Conservation (phyloP, 2,797 vertebrate species). For the Lagocephalus sceleratus region DNA sequence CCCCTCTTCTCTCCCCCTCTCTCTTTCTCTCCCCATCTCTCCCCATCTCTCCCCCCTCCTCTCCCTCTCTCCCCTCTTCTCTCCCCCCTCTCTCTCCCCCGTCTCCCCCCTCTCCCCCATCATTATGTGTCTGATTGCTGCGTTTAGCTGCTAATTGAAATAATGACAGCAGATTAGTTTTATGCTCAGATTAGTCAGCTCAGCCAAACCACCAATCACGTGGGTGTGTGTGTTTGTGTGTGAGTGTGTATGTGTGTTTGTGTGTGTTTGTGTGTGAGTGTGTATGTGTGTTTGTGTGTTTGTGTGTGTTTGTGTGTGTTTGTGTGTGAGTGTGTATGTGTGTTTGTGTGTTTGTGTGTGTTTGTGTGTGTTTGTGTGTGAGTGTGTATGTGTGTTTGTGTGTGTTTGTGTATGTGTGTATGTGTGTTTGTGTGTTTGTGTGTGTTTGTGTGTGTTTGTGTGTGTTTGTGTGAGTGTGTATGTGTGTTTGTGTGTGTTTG, state of each 20-base stretch:
- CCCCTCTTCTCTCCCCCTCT: too few relatives aligned
- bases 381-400: constrained; percentile 28
- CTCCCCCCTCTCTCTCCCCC: constrained; percentile 2
- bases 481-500: neutral
- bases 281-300: constrained; percentile 28
- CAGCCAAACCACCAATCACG: constrained; percentile 65
- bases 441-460: too few relatives aligned
- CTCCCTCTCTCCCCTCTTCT: neutral
- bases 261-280: neutral
- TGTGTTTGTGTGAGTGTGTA: neutral
- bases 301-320: neutral
- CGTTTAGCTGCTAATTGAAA: constrained; percentile 71
- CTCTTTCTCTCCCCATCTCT: too few relatives aligned
- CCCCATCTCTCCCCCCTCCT: too few relatives aligned
- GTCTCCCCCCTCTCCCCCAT: constrained; percentile 45
- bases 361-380: too few relatives aligned
- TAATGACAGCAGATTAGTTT: constrained; percentile 68
- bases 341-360: too few relatives aligned
- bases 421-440: constrained; percentile 48
- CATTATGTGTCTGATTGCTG: constrained; percentile 65
- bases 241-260: neutral
- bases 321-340: neutral
- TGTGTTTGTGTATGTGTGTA: constrained; percentile 31
- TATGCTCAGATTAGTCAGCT: constrained; percentile 64
- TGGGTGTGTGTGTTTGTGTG: too few relatives aligned